Percentiles rank a stretch among this genome's conserved stretches.
Evolutionary conservation across 2,888 invertebrate genomes (phyloP).

Genomic region (Apamea monoglypha): DNA sequence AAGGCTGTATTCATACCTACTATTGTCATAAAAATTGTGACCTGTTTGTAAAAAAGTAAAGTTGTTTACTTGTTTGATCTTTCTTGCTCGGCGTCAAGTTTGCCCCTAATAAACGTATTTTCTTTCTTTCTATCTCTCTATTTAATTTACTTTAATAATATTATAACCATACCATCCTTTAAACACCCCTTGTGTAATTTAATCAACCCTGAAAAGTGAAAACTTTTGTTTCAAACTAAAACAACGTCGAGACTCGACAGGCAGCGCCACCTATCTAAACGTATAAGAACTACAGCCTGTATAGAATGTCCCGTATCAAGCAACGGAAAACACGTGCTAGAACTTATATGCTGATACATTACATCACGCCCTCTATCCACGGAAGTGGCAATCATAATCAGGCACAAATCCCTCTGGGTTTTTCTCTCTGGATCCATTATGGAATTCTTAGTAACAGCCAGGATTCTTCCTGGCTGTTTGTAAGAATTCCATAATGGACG

Average conservation of each 20-base stretch:
- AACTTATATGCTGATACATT: not conserved
- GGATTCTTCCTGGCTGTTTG: not conserved
- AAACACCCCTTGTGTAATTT: not conserved
- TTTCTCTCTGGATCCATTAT: not conserved
- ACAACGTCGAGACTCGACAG: not conserved
- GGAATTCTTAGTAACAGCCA: not conserved
- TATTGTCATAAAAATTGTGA: not conserved
- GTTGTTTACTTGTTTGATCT: too few relatives aligned
- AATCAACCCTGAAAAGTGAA: not conserved
- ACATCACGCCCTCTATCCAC: slow-evolving; percentile 23
- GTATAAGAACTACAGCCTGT: not conserved
- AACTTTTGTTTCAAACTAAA: slow-evolving; percentile 34
- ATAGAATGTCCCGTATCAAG: not conserved
- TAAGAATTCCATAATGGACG: not conserved
- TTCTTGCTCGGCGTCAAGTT: too few relatives aligned
- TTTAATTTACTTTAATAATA: not conserved
- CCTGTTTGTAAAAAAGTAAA: not conserved
- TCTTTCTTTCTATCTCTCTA: not conserved
- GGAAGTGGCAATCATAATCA: not conserved
- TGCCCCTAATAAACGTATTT: too few relatives aligned
- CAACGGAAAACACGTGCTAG: not conserved
- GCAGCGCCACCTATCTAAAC: too few relatives aligned
- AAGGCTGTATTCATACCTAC: too few relatives aligned
- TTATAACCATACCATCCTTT: not conserved
- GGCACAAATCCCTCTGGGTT: not conserved